Conservation (phyloP, 2,888 invertebrate genomes). For the Cacoxenus indagator region DNA sequence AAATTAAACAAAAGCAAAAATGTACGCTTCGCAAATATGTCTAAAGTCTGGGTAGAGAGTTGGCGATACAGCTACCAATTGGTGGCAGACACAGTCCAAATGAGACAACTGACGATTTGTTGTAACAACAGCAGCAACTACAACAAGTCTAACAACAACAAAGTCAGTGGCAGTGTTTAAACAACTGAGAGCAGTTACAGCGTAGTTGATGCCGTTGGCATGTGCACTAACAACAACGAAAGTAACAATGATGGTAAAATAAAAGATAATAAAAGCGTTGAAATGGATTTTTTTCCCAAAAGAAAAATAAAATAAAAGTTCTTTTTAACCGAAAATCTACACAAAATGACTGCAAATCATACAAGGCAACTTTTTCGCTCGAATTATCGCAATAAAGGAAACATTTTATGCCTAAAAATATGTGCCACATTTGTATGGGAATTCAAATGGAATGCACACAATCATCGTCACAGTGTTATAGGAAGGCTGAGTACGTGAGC, state of each 20-base stretch:
- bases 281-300: neutral
- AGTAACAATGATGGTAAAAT: neutral
- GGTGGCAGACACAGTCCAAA: neutral
- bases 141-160: neutral
- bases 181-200: neutral
- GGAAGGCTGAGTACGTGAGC: neutral
- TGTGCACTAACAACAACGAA: neutral
- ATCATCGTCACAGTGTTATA: neutral
- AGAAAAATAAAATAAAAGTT: neutral
- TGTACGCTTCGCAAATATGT: neutral
- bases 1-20: constrained; percentile 2
- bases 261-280: neutral
- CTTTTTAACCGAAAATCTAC: neutral
- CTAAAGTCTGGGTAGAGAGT: neutral
- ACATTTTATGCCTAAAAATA: constrained; percentile 3
- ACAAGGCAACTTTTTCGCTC: neutral
- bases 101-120: neutral
- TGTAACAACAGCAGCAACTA: neutral
- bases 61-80: neutral
- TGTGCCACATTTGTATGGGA: neutral
- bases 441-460: neutral
- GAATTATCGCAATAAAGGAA: constrained; percentile 3
- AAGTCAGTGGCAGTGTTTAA: neutral
- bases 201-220: neutral
- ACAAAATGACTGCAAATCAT: neutral